Percentiles rank a stretch among this genome's conserved stretches.
Conservation (phyloP, 2,888 invertebrate genomes). For the Entomobrya multifasciata region DNA sequence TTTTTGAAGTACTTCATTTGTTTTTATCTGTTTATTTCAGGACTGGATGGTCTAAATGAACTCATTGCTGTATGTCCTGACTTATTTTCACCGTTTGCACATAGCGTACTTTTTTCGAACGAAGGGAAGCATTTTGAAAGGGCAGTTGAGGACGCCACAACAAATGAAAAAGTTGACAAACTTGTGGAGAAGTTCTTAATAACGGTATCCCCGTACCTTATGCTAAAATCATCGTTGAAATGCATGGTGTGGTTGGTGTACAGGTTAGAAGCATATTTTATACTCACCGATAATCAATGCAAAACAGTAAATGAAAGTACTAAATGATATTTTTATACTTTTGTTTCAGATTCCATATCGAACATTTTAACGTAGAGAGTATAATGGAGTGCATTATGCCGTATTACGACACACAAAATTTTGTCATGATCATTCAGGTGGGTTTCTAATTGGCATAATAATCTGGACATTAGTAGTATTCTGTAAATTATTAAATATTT, state of each 20-base stretch:
- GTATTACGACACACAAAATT: conserved; percentile 95
- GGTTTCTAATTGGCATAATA: too few species aligned
- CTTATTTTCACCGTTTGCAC: conserved; percentile 87
- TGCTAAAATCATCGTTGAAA: conserved; percentile 92
- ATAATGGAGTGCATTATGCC: conserved; percentile 92
- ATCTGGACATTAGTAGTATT: not conserved
- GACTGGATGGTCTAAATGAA: conserved; percentile 91
- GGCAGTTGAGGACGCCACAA: conserved; percentile 87
- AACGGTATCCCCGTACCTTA: conserved; percentile 92
- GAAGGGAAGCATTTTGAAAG: conserved; percentile 91
- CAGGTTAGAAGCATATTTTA: conserved; percentile 81
- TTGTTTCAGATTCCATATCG: conserved; percentile 88
- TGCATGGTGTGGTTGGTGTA: conserved; percentile 97
- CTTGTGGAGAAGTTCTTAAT: conserved; percentile 90
- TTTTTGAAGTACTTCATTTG: not conserved
- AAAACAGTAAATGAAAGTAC: too few species aligned
- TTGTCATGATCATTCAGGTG: conserved; percentile 90
- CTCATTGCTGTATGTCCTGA: conserved; percentile 87
- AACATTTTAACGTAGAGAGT: conserved; percentile 92
- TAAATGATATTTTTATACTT: conserved; percentile 33
- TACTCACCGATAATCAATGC: too few species aligned
- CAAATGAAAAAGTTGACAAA: conserved; percentile 89
- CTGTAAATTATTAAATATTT: not conserved
- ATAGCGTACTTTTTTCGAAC: conserved; percentile 87
- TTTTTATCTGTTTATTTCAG: conserved; percentile 81